A percentile compares a stretch with the other conserved stretches of the same genome.
Evolutionary conservation across 2,797 vertebrate species (phyloP).

Genomic region (Ceryle rudis): DNA sequence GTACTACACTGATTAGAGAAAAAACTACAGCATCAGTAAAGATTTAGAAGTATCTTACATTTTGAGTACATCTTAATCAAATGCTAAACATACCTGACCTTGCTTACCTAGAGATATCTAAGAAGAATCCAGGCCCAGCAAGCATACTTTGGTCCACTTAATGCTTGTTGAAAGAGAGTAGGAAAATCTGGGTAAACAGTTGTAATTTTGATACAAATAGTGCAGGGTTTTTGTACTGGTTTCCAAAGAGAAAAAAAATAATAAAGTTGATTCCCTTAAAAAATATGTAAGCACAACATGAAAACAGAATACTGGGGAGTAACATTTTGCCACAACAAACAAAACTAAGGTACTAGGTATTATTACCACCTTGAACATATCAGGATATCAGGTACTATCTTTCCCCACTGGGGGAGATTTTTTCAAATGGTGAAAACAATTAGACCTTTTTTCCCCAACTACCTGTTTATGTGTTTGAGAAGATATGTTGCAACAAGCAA

Average conservation of each 20-base stretch:
- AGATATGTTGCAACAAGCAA: not conserved
- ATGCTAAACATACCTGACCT: not conserved
- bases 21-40: not conserved
- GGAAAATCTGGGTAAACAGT: not conserved
- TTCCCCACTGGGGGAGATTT: not conserved
- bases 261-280: not conserved
- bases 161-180: not conserved
- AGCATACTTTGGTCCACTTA: not conserved
- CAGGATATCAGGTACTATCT: not conserved
- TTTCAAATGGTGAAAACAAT: not conserved
- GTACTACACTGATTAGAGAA: not conserved
- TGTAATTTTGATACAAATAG: not conserved
- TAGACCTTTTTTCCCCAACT: not conserved
- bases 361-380: not conserved
- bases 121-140: not conserved
- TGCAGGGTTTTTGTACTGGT: not conserved
- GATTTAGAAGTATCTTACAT: not conserved
- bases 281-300: not conserved
- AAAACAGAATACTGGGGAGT: not conserved
- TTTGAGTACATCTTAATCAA: not conserved
- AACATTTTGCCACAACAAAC: not conserved
- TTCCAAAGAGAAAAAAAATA: not conserved
- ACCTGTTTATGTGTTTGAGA: not conserved
- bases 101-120: not conserved
- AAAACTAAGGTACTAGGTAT: not conserved